Evolutionary conservation across 37 sponge, comb jelly and placozoan species (phyloP).

Genomic region (Spongilla lacustris): DNA sequence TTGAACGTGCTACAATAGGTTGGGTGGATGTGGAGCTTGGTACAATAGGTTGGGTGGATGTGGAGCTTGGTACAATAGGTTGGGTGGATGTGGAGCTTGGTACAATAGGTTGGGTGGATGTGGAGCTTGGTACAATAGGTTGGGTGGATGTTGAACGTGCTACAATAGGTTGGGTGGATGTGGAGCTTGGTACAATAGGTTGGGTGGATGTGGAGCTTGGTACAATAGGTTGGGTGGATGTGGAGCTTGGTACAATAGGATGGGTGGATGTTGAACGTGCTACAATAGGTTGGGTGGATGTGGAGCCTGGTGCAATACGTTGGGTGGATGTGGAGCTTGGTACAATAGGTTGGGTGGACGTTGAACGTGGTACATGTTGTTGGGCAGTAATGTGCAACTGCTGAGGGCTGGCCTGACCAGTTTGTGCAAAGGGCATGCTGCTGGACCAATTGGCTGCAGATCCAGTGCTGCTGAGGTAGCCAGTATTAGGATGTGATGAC

Average conservation of each 20-base stretch:
- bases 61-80: no score
- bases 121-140: not conserved
- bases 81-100: no score
- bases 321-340: no score
- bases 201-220: not conserved
- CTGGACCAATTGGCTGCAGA: not conserved
- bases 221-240: no score
- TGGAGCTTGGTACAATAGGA: no score
- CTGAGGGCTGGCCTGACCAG: not conserved
- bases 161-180: not conserved
- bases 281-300: not conserved
- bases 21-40: not conserved
- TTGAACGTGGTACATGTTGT: no score
- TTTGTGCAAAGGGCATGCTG: not conserved
- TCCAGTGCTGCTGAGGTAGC: not conserved
- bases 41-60: no score
- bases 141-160: not conserved
- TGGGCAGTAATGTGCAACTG: not conserved
- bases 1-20: not conserved
- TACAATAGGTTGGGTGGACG: no score
- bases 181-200: not conserved
- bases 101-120: not conserved
- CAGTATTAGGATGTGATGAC: not conserved
- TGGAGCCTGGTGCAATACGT: no score
- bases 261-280: not conserved